Percentiles rank a stretch among this genome's conserved stretches.
phyloP scores from a whole-genome alignment of 30 jellyfish, hydroid and myxozoan species.

The Pelagia noctiluca region DNA sequence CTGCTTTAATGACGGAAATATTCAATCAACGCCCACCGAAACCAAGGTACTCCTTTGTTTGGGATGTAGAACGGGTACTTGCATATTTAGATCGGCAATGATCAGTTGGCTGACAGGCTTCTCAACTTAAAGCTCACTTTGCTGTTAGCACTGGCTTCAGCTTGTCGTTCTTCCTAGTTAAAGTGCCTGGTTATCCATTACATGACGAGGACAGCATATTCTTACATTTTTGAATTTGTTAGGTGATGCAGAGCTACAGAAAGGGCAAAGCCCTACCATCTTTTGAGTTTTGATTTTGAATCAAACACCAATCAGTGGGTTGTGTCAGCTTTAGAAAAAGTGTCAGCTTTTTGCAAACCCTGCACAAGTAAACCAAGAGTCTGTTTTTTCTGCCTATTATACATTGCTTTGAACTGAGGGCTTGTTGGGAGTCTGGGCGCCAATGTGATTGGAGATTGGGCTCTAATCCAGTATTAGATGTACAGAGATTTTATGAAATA shows the following conservation, averaged over 20 bases:
- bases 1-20: too few species aligned
- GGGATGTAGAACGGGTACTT: too few species aligned
- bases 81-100: too few species aligned
- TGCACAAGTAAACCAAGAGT: background rate
- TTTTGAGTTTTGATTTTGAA: background rate
- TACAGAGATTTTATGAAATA: background rate
- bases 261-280: constrained; percentile 1
- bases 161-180: too few species aligned
- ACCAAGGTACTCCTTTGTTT: too few species aligned
- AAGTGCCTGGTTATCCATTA: too few species aligned
- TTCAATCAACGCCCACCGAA: too few species aligned
- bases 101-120: too few species aligned
- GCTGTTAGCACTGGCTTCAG: too few species aligned
- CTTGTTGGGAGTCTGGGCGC: background rate
- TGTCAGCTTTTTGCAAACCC: background rate
- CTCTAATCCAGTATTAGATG: background rate
- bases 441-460: constrained; percentile 2
- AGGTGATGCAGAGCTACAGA: background rate
- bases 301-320: background rate
- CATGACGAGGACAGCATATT: background rate
- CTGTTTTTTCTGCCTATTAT: background rate
- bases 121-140: too few species aligned
- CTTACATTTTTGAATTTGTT: background rate
- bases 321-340: background rate
- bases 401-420: background rate